Conservation (phyloP, 2,888 invertebrate genomes). For the Tuberolachnus salignus region DNA sequence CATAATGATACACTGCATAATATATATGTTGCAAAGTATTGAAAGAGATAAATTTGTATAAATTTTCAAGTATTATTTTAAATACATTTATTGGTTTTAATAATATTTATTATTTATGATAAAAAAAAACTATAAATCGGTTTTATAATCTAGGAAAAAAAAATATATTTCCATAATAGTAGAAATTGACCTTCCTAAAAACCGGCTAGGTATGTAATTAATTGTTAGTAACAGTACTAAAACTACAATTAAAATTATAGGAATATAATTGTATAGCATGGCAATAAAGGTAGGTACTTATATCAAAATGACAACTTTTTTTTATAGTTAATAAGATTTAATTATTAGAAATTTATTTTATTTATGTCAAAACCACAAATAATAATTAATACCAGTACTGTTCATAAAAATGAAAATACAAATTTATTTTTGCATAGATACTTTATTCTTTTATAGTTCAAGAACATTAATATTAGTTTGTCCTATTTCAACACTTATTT, state of each 20-base stretch:
- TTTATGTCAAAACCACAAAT: neutral
- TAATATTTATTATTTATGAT: neutral
- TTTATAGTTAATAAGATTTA: slow-evolving; percentile 17
- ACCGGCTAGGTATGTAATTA: slow-evolving; percentile 17
- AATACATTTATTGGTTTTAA: neutral
- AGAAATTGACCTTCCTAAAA: slow-evolving; percentile 39
- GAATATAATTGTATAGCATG: slow-evolving; percentile 21
- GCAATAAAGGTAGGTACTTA: neutral
- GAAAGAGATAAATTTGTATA: neutral
- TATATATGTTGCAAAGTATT: neutral
- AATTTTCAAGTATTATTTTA: neutral
- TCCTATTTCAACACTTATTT: too few species aligned
- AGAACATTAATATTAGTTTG: too few species aligned
- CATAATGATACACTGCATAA: neutral
- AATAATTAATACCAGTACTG: neutral
- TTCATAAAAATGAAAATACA: neutral
- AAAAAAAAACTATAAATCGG: neutral
- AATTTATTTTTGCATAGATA: neutral
- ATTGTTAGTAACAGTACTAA: neutral
- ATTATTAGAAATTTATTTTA: slow-evolving; percentile 6
- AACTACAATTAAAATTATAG: neutral
- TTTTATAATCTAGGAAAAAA: slow-evolving; percentile 1
- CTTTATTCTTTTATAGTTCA: neutral
- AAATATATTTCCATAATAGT: neutral
- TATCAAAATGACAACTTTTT: neutral